phyloP scores from a whole-genome alignment of 2,113 vertebrate genomes.

The Podarcis cretensis region DNA sequence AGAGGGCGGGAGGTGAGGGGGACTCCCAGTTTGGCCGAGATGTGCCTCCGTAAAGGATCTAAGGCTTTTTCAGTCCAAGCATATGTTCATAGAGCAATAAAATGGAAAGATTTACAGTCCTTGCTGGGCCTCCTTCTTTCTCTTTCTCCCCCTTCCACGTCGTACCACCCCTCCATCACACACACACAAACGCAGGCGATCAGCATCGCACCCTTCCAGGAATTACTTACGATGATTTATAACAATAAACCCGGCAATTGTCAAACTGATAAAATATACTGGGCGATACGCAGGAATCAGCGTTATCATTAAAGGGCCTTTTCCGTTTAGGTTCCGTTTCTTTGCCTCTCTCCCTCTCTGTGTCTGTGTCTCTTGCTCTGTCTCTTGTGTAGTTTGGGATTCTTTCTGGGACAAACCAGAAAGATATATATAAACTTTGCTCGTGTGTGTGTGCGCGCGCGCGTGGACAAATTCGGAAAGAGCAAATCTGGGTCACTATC shows the following conservation, averaged over 20 bases:
- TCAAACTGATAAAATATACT: constrained; percentile 90
- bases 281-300: constrained; percentile 76
- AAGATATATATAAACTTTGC: constrained; percentile 67
- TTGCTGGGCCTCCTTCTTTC: constrained; percentile 80
- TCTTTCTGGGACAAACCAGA: constrained; percentile 46
- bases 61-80: constrained; percentile 90
- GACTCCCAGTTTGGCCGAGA: constrained; percentile 79
- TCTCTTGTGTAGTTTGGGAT: neutral
- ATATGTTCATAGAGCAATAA: constrained; percentile 99
- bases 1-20: constrained; percentile 65
- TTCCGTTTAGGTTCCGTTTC: constrained; percentile 60
- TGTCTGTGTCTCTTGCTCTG: neutral
- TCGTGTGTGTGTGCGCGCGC: constrained; percentile 78
- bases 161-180: neutral
- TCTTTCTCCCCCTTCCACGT: neutral
- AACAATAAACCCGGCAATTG: constrained; percentile 91
- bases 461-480: constrained; percentile 67
- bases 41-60: constrained; percentile 88
- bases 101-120: constrained; percentile 99
- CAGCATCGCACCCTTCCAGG: constrained; percentile 98
- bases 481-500: constrained; percentile 72
- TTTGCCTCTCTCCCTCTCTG: neutral
- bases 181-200: constrained; percentile 66
- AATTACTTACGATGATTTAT: constrained; percentile 99
- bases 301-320: constrained; percentile 63